phyloP scores from a whole-genome alignment of 2,113 vertebrate species.

The Carettochelys insculpta region DNA sequence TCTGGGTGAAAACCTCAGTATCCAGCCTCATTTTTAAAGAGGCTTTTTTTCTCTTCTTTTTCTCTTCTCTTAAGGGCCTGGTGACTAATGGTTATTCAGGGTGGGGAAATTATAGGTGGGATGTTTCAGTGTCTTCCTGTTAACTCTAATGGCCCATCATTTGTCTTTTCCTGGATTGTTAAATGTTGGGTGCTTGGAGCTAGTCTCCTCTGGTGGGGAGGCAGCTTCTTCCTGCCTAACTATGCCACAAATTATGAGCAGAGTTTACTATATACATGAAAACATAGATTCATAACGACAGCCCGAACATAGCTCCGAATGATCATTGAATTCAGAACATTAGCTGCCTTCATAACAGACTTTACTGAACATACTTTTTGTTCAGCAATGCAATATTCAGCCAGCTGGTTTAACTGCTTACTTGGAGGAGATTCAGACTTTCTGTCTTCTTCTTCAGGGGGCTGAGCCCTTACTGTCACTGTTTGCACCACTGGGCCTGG shows the following conservation, averaged over 20 bases:
- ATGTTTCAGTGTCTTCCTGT: not conserved
- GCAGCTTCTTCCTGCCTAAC: not conserved
- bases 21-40: not conserved
- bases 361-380: not conserved
- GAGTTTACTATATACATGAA: not conserved
- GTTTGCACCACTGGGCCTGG: not conserved
- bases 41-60: not conserved
- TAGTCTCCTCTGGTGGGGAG: not conserved
- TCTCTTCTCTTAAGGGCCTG: not conserved
- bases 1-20: not conserved
- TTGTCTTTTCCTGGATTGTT: not conserved
- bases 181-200: not conserved
- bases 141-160: not conserved
- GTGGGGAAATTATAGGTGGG: not conserved
- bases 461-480: not conserved
- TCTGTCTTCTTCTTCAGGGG: not conserved
- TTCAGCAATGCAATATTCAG: not conserved
- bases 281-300: not conserved
- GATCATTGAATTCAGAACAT: not conserved
- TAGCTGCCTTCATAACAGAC: not conserved
- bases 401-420: not conserved
- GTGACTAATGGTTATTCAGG: not conserved
- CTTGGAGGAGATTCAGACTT: not conserved
- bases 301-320: not conserved
- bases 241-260: not conserved